Conservation (phyloP, 2,113 vertebrate species). For the Corythornis vintsioides region DNA sequence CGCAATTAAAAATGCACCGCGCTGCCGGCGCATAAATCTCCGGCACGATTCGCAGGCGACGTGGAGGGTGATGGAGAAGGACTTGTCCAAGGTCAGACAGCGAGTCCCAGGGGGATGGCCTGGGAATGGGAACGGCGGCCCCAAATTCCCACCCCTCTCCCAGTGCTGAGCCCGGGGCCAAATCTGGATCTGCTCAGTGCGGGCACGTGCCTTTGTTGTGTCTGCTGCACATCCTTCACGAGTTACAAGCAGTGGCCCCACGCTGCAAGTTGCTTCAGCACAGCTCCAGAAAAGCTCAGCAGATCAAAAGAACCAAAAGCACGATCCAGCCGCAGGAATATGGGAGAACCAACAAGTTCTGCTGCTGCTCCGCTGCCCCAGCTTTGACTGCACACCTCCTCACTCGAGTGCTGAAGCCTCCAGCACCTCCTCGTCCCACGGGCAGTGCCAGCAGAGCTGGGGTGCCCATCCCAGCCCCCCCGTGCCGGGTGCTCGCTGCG, state of each 20-base stretch:
- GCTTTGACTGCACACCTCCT: neutral
- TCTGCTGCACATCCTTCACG: constrained; percentile 28
- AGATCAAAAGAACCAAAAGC: neutral
- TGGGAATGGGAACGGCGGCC: constrained; percentile 12
- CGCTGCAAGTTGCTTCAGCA: neutral
- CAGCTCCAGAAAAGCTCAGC: neutral
- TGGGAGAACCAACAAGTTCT: neutral
- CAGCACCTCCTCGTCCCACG: neutral
- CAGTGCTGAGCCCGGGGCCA: neutral
- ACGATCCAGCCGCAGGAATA: neutral
- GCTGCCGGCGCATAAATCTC: constrained; percentile 5
- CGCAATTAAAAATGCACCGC: neutral
- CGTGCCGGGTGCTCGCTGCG: neutral
- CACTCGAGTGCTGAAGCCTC: fast-evolving
- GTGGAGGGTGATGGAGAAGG: constrained; percentile 38
- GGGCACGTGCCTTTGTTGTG: constrained; percentile 31
- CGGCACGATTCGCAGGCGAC: neutral
- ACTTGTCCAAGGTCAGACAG: constrained; percentile 50
- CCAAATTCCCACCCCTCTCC: constrained; percentile 26
- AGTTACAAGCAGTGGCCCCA: neutral
- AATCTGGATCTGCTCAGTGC: neutral
- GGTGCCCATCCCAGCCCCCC: neutral
- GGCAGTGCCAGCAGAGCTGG: neutral
- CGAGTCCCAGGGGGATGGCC: neutral
- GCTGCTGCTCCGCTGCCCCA: neutral